Evolutionary conservation across 1,140 invertebrate genomes (phyloP).

Genomic region (Eciton burchellii): DNA sequence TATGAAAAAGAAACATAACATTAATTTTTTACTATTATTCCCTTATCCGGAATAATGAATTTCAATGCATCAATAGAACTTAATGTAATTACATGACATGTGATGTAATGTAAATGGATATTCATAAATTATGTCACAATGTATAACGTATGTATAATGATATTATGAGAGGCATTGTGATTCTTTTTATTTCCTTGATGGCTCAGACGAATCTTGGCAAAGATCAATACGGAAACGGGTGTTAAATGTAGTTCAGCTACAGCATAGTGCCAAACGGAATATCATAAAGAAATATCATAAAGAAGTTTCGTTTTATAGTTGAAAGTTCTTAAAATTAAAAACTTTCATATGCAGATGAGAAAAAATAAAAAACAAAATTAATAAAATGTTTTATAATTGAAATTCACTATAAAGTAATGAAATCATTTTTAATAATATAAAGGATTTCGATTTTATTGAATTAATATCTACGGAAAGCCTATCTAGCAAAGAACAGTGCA

Average conservation of each 20-base stretch:
- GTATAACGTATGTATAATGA: background rate
- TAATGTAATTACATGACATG: no score
- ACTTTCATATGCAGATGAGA: background rate
- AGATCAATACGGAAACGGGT: constrained; percentile 8
- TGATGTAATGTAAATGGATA: background rate
- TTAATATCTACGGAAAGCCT: background rate
- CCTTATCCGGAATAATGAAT: background rate
- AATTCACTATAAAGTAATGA: background rate
- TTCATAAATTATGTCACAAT: no score
- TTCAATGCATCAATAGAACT: background rate
- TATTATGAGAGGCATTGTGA: background rate
- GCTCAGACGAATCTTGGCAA: background rate
- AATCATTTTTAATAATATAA: background rate
- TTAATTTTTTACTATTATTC: background rate
- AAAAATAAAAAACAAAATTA: background rate
- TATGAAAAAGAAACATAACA: background rate
- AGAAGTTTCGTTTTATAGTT: background rate
- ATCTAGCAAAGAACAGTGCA: constrained; percentile 15
- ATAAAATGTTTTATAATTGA: background rate
- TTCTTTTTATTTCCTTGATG: background rate
- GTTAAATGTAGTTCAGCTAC: background rate
- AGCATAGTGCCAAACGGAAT: background rate
- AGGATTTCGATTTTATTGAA: no score
- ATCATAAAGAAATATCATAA: background rate
- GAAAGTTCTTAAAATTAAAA: background rate